Base-by-base conservation (phyloP, 1,140 invertebrate species). In the Monochamus saltuarius region DNA sequence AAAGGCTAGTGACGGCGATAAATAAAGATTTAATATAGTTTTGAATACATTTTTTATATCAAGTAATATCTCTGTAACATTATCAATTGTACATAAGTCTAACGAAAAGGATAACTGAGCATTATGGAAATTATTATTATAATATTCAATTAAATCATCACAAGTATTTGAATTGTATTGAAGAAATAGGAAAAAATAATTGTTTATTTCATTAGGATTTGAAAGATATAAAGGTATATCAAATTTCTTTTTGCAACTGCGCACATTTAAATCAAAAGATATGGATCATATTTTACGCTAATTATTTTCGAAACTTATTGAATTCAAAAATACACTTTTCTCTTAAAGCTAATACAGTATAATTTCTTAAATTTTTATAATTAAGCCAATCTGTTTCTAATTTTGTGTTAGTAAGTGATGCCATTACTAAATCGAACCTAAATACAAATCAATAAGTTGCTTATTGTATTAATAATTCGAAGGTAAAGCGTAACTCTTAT, bases 341-440 rank as follows among this genome's bases (percentile, higher is more conserved):
- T n/a, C 38, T 46, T 37, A 57, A n/a, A 4, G 46, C 34, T 13
- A 14, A 14, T 8, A 14, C 10, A 22, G 49, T 59, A 52, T 34
- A 53, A 39, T 59, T 42, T 14, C 38, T 47, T n/a, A 43, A 35
- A 6, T 42, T 1, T 45, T 53, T 59, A 40, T 59, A 59, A 42
- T 45, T 42, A 13, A 52, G 13, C 19, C 19, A 58, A 47, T 58
- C n/a, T 49, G 16, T 10, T 19, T 14, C 36, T 42, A 14, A 45
- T 19, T 40, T 39, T 10, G 47, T 43, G n/a, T n/a, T n/a, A n/a
- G n/a, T n/a, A n/a, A n/a, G n/a, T n/a, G n/a, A n/a, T n/a, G n/a
- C n/a, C n/a, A 29, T 29, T 2, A 29, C 22, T 29, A 6, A 29
- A 29, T 29, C 22, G 22, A 29, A 29, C 22, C 22, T 29, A 29